Base-by-base conservation (phyloP, 2,888 invertebrate species). In the Cancer borealis region DNA sequence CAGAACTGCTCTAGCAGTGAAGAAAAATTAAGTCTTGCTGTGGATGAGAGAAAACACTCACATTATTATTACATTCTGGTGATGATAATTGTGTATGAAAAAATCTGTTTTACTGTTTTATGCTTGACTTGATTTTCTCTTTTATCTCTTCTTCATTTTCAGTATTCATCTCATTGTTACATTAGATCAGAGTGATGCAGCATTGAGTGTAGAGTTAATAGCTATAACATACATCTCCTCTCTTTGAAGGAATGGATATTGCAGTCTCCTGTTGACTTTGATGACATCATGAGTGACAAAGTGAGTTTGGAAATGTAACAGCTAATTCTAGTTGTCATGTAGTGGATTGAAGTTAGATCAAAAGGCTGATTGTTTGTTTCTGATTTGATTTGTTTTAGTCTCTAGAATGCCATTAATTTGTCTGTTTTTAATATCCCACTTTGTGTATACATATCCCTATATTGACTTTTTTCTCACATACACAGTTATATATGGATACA, bases 161-260 rank as follows among this genome's bases (percentile, higher is more conserved):
- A 49, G 39, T 87, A 47, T 90, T 84, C 88, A 30, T 90, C 45
- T 89, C 88, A 26, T 47, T 49, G n/a, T 14, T 89, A 6, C 73
- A 89, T n/a, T 89, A 39, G 66, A 30, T 54, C 30, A 60, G 46
- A 73, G 45, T 91, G 91, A 54, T 91, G 79, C 91, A 30, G 14
- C 66, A n/a, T 49, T 66, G 14, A 54, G 60, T 91, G 39, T 45
- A 79, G 47, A 88, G 39, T 88, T 54, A 88, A 66, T 87, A 88
- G 87, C 91, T 94, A 92, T 49, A 94, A 92, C 92, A 92, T 91
- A 92, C 92, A 94, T 94, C 92, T 94, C 94, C 94, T 94, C 92
- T 94, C 92, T 94, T 92, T 93, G 92, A 94, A 94, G 94, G 94
- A 94, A 94, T 94, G 94, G 94, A 92, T 94, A 90, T 94, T 94